Base-by-base conservation (phyloP, 2,113 vertebrate species). In the Xiphophorus maculatus region DNA sequence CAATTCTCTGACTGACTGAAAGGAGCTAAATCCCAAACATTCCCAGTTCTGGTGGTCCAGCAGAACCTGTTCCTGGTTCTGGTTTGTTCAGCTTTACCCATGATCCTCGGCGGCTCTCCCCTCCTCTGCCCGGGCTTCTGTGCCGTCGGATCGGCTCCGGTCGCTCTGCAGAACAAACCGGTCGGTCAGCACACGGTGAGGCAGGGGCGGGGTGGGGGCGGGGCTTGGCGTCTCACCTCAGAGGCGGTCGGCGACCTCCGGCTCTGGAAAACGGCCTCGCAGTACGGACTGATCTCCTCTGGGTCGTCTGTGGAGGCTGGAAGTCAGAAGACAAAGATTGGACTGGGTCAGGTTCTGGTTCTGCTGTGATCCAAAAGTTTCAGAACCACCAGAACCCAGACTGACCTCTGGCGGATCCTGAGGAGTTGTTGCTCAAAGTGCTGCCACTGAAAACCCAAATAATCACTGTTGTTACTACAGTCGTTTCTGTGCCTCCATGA, bases 241-340 rank as follows among this genome's bases (percentile, higher is more conserved):
- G 60, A 51, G 22, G 85, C 80, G 12, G 4, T 67, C 13, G 86
- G 5, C 33, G 82, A 82, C 66, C 86, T 81, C 37, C 77, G 77
- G 1, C 70, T 91, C 54, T 94, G 93, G 62, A 96, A 96, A 73
- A 95, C 77, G 1, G 95, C 94, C 84, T 97, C 96, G 7, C 96
- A 94, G 92, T 97, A 97, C 2, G 96, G 96, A 33, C 91, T 96
- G 87, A 97, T 86, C 7, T 90, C 87, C 0, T 93, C 92, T 0
- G 11, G 91, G 35, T 93, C 90, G 0, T 92, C 92, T 61, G 83
- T 81, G 14, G 91, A 73, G 7, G 72, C 93, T 93, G 79, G 11
- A 12, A 12, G 29, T 37, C 65, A 72, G 7, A 48, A 13, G 0
- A 9, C 28, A 66, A 33, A 5, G 17, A 65, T 5, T 65, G 15